Evolutionary conservation across 2,113 vertebrate genomes (phyloP).

Genomic region (Muntiacus reevesi): DNA sequence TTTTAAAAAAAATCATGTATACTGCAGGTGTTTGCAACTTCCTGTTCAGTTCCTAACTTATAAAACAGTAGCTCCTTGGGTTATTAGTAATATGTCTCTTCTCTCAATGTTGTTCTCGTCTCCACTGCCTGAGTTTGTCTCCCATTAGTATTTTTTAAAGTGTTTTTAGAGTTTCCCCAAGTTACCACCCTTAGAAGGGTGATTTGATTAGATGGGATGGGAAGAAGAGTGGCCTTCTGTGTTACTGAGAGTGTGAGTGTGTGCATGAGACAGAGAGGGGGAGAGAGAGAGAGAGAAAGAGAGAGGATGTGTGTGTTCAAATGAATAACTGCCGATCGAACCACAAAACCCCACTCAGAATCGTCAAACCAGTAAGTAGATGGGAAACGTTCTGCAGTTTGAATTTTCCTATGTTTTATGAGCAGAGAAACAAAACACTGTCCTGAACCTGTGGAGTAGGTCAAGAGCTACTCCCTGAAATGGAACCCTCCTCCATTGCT

Average conservation of each 20-base stretch:
- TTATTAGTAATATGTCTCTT: not conserved
- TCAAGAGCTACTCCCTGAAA: not conserved
- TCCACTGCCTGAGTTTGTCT: not conserved
- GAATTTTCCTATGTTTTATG: constrained; percentile 31
- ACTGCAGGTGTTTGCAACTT: not conserved
- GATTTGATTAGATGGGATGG: not conserved
- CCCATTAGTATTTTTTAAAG: not conserved
- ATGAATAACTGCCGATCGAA: constrained; percentile 21
- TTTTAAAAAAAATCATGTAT: not conserved
- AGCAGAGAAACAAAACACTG: not conserved
- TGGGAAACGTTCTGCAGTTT: constrained; percentile 28
- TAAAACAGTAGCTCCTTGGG: not conserved
- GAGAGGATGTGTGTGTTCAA: not conserved
- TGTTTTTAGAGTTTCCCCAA: not conserved
- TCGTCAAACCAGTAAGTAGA: constrained; percentile 1
- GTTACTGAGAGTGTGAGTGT: not conserved
- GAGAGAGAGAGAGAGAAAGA: not conserved
- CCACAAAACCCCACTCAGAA: not conserved
- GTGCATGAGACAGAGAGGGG: too few species aligned
- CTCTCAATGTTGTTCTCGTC: not conserved
- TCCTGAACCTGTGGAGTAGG: not conserved
- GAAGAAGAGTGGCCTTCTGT: not conserved
- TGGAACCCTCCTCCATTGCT: not conserved
- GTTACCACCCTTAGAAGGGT: not conserved
- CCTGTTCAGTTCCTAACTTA: not conserved